Base-by-base conservation (phyloP, 2,888 invertebrate species). In the Thelaira solivaga region DNA sequence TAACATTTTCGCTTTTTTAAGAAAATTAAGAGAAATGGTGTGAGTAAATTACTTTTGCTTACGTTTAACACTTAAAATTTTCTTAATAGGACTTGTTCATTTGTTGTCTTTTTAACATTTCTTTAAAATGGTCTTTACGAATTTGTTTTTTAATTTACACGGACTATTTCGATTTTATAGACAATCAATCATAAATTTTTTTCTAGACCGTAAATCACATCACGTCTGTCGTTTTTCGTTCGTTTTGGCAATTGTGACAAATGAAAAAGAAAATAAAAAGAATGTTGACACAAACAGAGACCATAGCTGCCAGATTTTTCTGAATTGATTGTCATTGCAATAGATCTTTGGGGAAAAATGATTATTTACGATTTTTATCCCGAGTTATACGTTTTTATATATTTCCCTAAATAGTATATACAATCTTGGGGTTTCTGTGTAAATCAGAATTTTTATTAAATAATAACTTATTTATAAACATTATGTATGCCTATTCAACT, bases 201-300 rank as follows among this genome's bases (percentile, higher is more conserved):
- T 74, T 51, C 69, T 26, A 64, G 61, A 64, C 73, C 78, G 49
- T 72, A 69, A 59, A 49, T 57, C 62, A 57, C 69, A 64, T 78
- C 77, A 57, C 69, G 68, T 78, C 77, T 65, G 64, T 78, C 78
- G 78, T 78, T 69, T 72, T 73, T 78, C 68, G 69, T 78, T 78
- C 78, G 74, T 74, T 77, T 74, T 65, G 59, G 39, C 51, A 74
- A 74, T 78, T 78, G 59, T 36, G 53, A 67, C 4, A 47, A 36
- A 24, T 47, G 22, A 24, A 41, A 24, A 29, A 22, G 16, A 16
- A 55, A 55, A 22, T 31, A 20, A 20, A 45, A 34, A 43, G 31
- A 10, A 5, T 26, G 4, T 13, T 26, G 36, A 6, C 4, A 11
- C n/a, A 11, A 7, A 4, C 36, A 57, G 67, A 45, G n/a, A n/a